Evolutionary conservation across 2,113 vertebrate genomes (phyloP), one percentile per base, ranked within the genome.

Genomic region (Nothocercus nigrocapillus): DNA sequence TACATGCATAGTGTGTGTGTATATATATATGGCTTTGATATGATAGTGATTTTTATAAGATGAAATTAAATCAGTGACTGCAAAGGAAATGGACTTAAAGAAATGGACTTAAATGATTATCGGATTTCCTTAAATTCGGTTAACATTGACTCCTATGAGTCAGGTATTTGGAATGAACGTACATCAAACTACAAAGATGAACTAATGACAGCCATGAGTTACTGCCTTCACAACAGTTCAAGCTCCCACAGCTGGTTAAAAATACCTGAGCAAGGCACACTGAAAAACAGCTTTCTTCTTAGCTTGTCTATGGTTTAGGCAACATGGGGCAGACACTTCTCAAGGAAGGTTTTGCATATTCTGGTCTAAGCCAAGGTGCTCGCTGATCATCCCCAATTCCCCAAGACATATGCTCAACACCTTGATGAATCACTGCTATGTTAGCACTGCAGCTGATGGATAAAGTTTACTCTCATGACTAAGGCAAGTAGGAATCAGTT

Each of bases 241-340:
- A 84, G 74, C 22, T 62, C 79, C 30, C 51, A 17, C 62, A 66
- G 56, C 22, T 19, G 32, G 7, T 11, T 68, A 12, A 36, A 74
- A 54, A 77, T 63, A 38, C 4, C 53, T 22, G n/a, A 49, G 12
- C 5, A 36, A 40, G 68, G 20, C 17, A 51, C 49, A 22, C 38
- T 7, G 25, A 92, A 14, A 72, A 88, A 53, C 6, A 18, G 5
- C 36, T 40, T 42, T 64, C 24, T 16, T 36, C 45, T 38, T 64
- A 58, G 81, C n/a, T 63, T n/a, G 13, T 9, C 67, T 47, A 11
- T 18, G 24, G 22, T 54, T 77, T 32, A 5, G 21, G 34, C 30
- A 61, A 6, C 0, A 0, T 25, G 9, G 40, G 28, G 18, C 1
- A 67, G 66, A 19, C 13, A 1, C 10, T 45, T 73, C 45, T 44